A percentile compares a stretch with the other conserved stretches of the same genome.
Conservation (phyloP, 2,888 invertebrate species). For the Xylocampa areola region DNA sequence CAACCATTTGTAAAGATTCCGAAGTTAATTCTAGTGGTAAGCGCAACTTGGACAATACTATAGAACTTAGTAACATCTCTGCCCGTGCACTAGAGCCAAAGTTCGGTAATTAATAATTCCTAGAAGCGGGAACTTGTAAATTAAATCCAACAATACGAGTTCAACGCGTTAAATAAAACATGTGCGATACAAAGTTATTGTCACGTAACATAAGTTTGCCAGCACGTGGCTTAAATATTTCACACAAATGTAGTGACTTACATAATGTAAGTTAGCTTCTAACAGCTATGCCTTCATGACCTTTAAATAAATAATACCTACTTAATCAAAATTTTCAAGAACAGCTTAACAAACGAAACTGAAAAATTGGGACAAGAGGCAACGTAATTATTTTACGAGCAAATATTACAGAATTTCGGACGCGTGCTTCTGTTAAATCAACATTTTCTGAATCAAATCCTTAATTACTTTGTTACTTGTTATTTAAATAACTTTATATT, state of each 20-base stretch:
- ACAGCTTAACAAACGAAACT: slow-evolving; percentile 16
- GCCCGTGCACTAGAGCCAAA: slow-evolving; percentile 51
- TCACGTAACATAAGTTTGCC: slow-evolving; percentile 45
- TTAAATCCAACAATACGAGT: slow-evolving; percentile 44
- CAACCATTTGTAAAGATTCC: slow-evolving; percentile 59
- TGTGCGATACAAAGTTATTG: slow-evolving; percentile 47
- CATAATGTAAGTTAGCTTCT: slow-evolving; percentile 25
- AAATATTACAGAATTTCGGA: slow-evolving; percentile 12
- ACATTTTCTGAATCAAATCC: slow-evolving; percentile 29
- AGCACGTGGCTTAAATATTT: slow-evolving; percentile 53
- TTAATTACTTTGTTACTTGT: background rate
- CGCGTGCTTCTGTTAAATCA: slow-evolving; percentile 23
- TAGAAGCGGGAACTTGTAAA: slow-evolving; percentile 57
- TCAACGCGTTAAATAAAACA: slow-evolving; percentile 43
- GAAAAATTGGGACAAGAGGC: slow-evolving; percentile 10
- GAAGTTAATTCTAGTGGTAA: slow-evolving; percentile 57
- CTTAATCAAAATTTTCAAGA: slow-evolving; percentile 22
- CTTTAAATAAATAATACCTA: slow-evolving; percentile 14
- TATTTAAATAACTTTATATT: background rate
- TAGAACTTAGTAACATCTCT: slow-evolving; percentile 57
- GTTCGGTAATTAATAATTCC: slow-evolving; percentile 67
- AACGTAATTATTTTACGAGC: slow-evolving; percentile 37
- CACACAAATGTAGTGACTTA: slow-evolving; percentile 33
- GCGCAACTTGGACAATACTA: slow-evolving; percentile 68
- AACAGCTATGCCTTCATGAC: slow-evolving; percentile 21